A percentile compares a stretch with the other conserved stretches of the same genome.
These are phyloP conservation scores for Stichodactyla helianthus DNA, from an alignment of 64 coral and sea anemone species.

Conservation along the genomic window DNA sequence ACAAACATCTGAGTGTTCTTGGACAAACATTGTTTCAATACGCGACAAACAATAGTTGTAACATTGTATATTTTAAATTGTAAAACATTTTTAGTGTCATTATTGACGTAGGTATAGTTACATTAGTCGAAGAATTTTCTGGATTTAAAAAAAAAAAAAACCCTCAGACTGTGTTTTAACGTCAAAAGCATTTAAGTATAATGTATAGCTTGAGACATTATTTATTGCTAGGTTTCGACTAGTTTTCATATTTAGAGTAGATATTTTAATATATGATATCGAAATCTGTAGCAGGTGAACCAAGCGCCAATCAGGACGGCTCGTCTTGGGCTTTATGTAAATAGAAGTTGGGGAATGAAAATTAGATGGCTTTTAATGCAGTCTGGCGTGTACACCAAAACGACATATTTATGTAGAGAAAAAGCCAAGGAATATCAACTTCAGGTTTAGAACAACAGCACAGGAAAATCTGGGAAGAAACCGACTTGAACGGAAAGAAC, in stretches of 20 bases:
- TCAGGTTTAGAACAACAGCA: not conserved
- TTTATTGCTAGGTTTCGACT: not conserved
- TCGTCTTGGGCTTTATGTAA: slow-evolving; percentile 7
- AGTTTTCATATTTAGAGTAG: not conserved
- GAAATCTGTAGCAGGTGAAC: not conserved
- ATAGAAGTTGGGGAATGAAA: slow-evolving; percentile 1
- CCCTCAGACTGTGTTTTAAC: too few relatives aligned
- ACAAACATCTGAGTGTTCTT: not conserved
- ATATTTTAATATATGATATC: not conserved
- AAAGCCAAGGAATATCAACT: not conserved
- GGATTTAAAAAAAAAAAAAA: not conserved
- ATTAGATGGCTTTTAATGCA: not conserved
- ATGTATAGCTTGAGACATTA: not conserved
- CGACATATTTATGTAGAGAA: not conserved
- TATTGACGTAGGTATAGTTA: not conserved
- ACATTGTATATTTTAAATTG: not conserved
- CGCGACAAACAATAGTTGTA: not conserved
- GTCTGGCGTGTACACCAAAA: not conserved
- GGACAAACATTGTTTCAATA: not conserved
- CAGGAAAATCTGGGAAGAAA: not conserved
- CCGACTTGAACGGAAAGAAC: too few relatives aligned
- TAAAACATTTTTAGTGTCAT: not conserved
- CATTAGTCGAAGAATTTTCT: not conserved
- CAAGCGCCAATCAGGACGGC: not conserved
- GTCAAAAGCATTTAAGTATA: too few relatives aligned